Evolutionary conservation across 30 jellyfish, hydroid and myxozoan species (phyloP).

Genomic region (Turritopsis dohrnii): DNA sequence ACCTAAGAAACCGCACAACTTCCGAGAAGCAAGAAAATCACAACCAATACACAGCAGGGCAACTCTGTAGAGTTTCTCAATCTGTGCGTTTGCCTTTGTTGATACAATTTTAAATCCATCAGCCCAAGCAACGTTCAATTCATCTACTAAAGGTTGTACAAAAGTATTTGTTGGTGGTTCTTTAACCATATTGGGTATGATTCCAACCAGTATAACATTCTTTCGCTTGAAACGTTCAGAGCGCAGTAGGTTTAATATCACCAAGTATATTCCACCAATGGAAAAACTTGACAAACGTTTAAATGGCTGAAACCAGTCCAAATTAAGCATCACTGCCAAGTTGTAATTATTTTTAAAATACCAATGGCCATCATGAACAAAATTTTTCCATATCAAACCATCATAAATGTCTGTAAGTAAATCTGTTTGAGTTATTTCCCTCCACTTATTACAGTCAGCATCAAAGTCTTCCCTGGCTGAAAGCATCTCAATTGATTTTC

Average conservation of each 20-base stretch:
- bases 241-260: conserved; percentile 25
- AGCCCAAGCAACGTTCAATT: too few species aligned
- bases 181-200: conserved; percentile 28
- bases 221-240: conserved; percentile 25
- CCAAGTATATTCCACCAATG: too few species aligned
- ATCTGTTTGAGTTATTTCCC: not conserved
- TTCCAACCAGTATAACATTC: conserved; percentile 29
- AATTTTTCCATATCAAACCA: conserved; percentile 21
- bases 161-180: conserved; percentile 37
- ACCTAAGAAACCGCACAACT: too few species aligned
- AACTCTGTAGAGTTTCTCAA: too few species aligned
- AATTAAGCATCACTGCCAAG: conserved; percentile 19
- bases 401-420: conserved; percentile 10
- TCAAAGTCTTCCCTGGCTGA: conserved; percentile 10
- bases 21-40: too few species aligned
- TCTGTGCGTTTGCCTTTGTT: too few species aligned
- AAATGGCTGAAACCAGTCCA: conserved; percentile 31
- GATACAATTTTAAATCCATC: too few species aligned
- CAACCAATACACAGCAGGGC: too few species aligned
- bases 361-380: not conserved
- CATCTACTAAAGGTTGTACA: not conserved
- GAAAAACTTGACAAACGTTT: too few species aligned
- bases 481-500: not conserved
- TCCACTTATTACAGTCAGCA: not conserved
- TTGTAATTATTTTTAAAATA: not conserved